Percentiles rank a stretch among this genome's conserved stretches.
Conservation (phyloP, 2,797 vertebrate genomes). For the Hybognathus amarus region DNA sequence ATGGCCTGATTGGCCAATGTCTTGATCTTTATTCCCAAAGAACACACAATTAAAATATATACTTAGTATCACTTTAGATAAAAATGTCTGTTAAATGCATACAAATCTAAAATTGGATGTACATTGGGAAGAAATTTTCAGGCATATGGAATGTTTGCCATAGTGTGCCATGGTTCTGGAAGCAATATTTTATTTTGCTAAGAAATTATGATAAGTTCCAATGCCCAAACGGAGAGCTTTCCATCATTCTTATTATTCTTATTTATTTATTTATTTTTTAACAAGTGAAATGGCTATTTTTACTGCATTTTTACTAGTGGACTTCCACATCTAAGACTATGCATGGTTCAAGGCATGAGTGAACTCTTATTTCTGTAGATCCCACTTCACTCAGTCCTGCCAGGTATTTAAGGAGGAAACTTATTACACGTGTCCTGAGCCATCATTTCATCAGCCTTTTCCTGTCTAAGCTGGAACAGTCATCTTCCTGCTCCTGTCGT, state of each 20-base stretch:
- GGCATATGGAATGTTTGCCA: too few relatives aligned
- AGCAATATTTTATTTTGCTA: neutral
- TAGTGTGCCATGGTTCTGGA: neutral
- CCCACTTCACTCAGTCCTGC: conserved; percentile 42
- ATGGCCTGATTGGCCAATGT: neutral
- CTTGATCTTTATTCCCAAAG: neutral
- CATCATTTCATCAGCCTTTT: conserved; percentile 67
- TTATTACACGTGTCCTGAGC: conserved; percentile 67
- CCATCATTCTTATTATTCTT: neutral
- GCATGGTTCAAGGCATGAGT: neutral
- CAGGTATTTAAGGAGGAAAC: conserved; percentile 58
- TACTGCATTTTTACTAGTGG: neutral
- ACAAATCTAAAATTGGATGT: neutral
- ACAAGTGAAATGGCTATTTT: neutral
- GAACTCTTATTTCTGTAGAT: conserved; percentile 43
- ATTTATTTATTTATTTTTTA: neutral
- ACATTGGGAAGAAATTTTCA: neutral
- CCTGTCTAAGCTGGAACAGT: conserved; percentile 62
- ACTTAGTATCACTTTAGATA: neutral
- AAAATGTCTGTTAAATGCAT: neutral
- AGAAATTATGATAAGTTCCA: neutral
- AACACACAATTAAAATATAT: neutral
- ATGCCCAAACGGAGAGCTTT: neutral
- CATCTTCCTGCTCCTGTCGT: conserved; percentile 65
- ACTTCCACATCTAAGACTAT: neutral